Base-by-base conservation (phyloP, 2,113 vertebrate genomes). In the Elephantulus edwardii region DNA sequence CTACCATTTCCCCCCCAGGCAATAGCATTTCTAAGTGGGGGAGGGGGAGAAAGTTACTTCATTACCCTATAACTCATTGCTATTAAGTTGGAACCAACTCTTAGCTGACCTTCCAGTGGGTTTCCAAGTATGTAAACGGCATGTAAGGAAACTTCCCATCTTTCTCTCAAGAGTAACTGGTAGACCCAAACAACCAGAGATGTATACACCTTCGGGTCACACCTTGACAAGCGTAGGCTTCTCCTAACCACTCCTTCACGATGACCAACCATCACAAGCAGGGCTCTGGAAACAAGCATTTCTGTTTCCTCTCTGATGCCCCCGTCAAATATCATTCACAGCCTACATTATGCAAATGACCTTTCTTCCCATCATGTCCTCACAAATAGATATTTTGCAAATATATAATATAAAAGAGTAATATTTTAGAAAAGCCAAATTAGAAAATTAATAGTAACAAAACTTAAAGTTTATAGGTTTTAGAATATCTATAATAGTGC, bases 341-440 rank as follows among this genome's bases (percentile, higher is more conserved):
- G n/a, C n/a, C n/a, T n/a, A n/a, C n/a, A n/a, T n/a, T n/a, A n/a
- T n/a, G n/a, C n/a, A n/a, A n/a, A 5, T 30, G n/a, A n/a, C n/a
- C n/a, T 50, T 74, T 88, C 56, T 35, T 26, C 26, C 38, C 56
- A 26, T 85, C 22, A n/a, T 50, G 28, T 60, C 30, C 19, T 76
- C 75, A 87, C 46, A n/a, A 72, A 82, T 8, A 24, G 54, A 92
- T 88, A 48, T 74, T 90, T 88, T 62, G 5, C 89, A 92, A 85
- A 70, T 81, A 94, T 87, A 5, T 76, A 78, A 75, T 52, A 56
- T 19, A 72, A 90, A 90, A 48, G 75, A 50, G 42, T 56, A 88
- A 60, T 82, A 88, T 83, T 85, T 30, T 26, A 83, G 52, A 79
- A 10, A 9, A 58, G 20, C 14, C 33, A 62, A 83, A 20, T 2